These are phyloP conservation scores for Helicoverpa assulta DNA, from an alignment of 2,888 invertebrate genomes.

Conservation along the genomic window DNA sequence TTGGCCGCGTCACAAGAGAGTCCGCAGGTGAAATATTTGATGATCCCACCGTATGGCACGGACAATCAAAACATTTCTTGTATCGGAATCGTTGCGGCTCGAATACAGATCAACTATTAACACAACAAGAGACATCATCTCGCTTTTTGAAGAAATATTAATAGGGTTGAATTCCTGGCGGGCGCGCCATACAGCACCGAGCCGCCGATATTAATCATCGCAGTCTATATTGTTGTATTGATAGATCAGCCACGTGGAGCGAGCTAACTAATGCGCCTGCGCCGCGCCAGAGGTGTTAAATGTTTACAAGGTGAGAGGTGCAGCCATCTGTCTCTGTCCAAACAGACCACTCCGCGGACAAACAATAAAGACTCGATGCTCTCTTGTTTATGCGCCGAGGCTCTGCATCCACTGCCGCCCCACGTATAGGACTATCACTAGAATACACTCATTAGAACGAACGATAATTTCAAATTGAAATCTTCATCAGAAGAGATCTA, in stretches of 20 bases:
- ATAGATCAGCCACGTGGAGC: constrained; percentile 54
- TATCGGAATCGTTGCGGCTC: constrained; percentile 45
- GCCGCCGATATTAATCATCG: constrained; percentile 79
- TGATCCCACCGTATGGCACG: constrained; percentile 71
- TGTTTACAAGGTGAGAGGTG: constrained; percentile 79
- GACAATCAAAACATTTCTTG: constrained; percentile 75
- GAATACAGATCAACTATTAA: constrained; percentile 72
- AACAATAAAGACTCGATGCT: constrained; percentile 57
- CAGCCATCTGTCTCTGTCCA: constrained; percentile 80
- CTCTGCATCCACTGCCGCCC: neutral
- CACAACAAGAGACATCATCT: constrained; percentile 66
- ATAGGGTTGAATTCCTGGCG: constrained; percentile 80
- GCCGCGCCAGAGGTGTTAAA: constrained; percentile 77
- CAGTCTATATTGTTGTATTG: constrained; percentile 71
- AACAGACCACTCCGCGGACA: constrained; percentile 67
- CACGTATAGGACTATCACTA: neutral
- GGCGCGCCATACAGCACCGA: constrained; percentile 55
- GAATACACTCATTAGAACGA: no score
- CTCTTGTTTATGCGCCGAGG: constrained; percentile 55
- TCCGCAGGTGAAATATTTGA: constrained; percentile 63
- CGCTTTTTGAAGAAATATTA: constrained; percentile 84
- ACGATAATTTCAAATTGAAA: no score
- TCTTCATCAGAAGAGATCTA: no score
- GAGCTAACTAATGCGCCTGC: constrained; percentile 63
- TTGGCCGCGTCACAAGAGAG: constrained; percentile 1